phyloP scores from a whole-genome alignment of 2,113 vertebrate genomes.

The Apteryx mantelli region DNA sequence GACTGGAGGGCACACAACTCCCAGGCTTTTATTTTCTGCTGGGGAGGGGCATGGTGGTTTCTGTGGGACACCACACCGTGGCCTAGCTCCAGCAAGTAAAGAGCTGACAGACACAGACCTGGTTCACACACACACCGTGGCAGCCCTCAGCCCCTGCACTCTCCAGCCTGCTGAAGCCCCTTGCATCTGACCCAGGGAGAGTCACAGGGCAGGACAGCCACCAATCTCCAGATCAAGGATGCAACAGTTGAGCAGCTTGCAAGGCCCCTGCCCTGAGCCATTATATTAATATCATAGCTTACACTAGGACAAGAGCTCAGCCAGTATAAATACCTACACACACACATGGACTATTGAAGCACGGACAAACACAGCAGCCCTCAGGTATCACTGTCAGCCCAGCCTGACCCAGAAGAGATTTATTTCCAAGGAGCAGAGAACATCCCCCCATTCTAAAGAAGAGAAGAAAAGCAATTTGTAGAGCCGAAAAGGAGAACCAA shows the following conservation, averaged over 20 bases:
- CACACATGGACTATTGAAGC: not conserved
- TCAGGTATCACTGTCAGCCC: not conserved
- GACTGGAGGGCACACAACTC: accelerated
- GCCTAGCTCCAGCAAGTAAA: not conserved
- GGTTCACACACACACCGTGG: not conserved
- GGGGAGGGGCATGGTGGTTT: not conserved
- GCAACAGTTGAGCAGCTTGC: not conserved
- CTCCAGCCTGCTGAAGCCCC: too few relatives aligned
- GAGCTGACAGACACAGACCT: not conserved
- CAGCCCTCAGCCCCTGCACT: accelerated
- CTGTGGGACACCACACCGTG: accelerated
- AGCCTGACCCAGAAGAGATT: not conserved
- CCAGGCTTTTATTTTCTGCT: not conserved
- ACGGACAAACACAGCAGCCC: not conserved
- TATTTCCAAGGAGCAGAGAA: not conserved
- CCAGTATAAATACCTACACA: not conserved
- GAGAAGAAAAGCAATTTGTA: not conserved
- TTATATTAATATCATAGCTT: slow-evolving; percentile 61
- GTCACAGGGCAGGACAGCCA: accelerated
- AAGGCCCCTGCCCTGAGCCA: not conserved
- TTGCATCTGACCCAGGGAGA: not conserved
- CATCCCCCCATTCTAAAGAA: not conserved
- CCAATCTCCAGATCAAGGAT: not conserved
- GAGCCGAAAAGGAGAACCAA: not conserved
- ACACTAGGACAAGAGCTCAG: not conserved